These are phyloP conservation scores for Dasyornis broadbenti DNA, from an alignment of 2,113 vertebrate species.

Conservation along the genomic window DNA sequence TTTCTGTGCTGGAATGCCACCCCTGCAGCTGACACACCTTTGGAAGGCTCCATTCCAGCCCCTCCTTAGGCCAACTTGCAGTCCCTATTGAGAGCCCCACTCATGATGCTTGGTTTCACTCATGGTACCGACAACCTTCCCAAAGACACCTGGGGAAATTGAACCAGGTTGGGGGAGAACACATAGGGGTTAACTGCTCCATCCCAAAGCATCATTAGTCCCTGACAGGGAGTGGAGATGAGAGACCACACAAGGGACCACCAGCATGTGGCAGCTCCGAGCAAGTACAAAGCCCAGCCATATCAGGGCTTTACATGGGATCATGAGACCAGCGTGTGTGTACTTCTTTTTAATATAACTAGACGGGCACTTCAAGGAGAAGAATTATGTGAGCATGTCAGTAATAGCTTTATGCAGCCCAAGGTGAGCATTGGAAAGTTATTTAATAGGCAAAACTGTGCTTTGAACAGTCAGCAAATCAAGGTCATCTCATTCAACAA, in stretches of 20 bases:
- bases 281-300: background rate
- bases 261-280: background rate
- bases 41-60: background rate
- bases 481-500: background rate
- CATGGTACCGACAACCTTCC: background rate
- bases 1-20: background rate
- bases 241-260: background rate
- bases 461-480: background rate
- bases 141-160: background rate
- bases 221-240: background rate
- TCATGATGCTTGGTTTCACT: background rate
- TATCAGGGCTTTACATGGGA: background rate
- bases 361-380: background rate
- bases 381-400: background rate
- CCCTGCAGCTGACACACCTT: background rate
- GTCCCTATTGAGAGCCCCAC: fast-evolving
- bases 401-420: background rate
- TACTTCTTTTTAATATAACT: background rate
- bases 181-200: background rate
- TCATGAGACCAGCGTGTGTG: background rate
- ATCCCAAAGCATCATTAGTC: background rate
- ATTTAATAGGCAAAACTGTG: background rate
- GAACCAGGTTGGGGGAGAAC: background rate
- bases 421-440: background rate
- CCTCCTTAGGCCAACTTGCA: background rate